Base-by-base conservation (phyloP, 92 coral and sea anemone species). In the Scolanthus callimorphus region DNA sequence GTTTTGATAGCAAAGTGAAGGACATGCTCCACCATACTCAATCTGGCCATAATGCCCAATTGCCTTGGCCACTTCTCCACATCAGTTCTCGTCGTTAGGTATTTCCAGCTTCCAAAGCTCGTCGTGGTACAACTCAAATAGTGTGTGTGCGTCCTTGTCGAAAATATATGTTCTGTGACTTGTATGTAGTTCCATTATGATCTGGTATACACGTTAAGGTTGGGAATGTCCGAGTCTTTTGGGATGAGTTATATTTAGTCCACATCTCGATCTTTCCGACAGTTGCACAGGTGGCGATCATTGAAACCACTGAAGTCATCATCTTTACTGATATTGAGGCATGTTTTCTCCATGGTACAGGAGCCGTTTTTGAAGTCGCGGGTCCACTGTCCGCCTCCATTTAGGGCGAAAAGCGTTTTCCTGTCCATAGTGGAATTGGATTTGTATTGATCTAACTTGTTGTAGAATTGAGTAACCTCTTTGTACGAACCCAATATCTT, bases 361-460 rank as follows among this genome's bases (percentile, higher is more conserved):
- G 77, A 69, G 2, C 78, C 72, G 39, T 62, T 70, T 51, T 77
- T 62, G 43, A 55, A 77, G 43, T 55, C 72, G n/a, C 72, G 39
- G 17, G 78, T 69, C 78, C 77, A 69, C 39, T 62, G 72, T 2
- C 60, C 72, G 13, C 71, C 84, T 20, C 83, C 77, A n/a, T 77
- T 69, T 3, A 77, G 46, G 0, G 84, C 84, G 19, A 69, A 29
- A 0, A 76, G 76, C 11, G 75, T 76, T 34, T 76, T 76, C 37
- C 82, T 11, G 70, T 76, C 69, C 82, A 76, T 59, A 4, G 76
- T 76, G 1, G 70, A 76, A 15, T 76, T 76, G 10, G 76, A 3
- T n/a, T 66, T 74, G 74, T 74, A 65, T 8, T 66, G 81, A 29
- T 75, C 81, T 2, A 75, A 68, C 81, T 65, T 75, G 37, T 65